A percentile compares a stretch with the other conserved stretches of the same genome.
These are phyloP conservation scores for Marasmarcha lunaedactyla DNA, from an alignment of 2,888 invertebrate genomes.

Conservation along the genomic window DNA sequence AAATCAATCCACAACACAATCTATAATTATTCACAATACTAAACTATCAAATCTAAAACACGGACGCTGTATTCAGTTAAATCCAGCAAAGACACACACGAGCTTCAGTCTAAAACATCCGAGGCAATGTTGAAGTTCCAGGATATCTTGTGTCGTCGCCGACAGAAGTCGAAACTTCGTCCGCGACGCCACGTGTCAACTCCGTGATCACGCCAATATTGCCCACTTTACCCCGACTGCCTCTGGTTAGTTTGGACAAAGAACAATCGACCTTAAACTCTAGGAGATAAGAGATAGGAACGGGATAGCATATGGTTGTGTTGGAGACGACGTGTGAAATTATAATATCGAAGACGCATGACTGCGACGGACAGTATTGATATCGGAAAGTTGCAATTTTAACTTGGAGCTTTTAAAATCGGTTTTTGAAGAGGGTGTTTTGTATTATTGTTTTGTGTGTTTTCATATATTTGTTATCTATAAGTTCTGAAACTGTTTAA, in stretches of 20 bases:
- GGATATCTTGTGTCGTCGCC: conserved; percentile 4
- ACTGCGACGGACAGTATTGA: not conserved
- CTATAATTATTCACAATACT: too few species aligned
- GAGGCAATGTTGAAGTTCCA: not conserved
- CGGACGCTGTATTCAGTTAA: too few species aligned
- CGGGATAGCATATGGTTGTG: not conserved
- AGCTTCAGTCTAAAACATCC: not conserved
- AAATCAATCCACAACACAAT: too few species aligned
- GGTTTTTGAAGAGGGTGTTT: too few species aligned
- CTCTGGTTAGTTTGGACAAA: not conserved
- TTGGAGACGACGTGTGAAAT: not conserved
- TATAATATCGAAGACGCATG: not conserved
- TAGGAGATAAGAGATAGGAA: not conserved
- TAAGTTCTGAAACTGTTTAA: too few species aligned
- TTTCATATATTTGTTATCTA: too few species aligned
- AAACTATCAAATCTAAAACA: too few species aligned
- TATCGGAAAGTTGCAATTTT: not conserved
- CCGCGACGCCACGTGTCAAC: conserved; percentile 16
- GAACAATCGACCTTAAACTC: not conserved
- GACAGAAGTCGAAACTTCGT: conserved; percentile 4
- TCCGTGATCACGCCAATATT: conserved; percentile 19
- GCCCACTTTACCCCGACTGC: conserved; percentile 2
- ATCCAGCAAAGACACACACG: not conserved
- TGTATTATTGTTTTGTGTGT: too few species aligned
- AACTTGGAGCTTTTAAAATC: too few species aligned